A percentile compares a stretch with the other conserved stretches of the same genome.
phyloP scores from a whole-genome alignment of 2,113 vertebrate genomes.

The Stigmatopora nigra region DNA sequence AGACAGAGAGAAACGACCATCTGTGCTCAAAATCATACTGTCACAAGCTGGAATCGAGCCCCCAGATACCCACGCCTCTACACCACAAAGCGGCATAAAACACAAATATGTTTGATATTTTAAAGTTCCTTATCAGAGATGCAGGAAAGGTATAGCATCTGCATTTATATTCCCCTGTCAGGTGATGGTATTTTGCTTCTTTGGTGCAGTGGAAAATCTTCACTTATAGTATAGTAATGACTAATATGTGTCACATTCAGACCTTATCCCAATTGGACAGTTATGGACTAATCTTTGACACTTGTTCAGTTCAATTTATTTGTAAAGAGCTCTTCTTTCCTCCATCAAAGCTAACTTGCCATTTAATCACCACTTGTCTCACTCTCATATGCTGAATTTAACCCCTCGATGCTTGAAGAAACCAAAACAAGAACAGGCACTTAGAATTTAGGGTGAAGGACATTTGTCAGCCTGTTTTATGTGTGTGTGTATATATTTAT shows the following conservation, averaged over 20 bases:
- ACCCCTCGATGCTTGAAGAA: conserved; percentile 62
- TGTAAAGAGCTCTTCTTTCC: conserved; percentile 13
- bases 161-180: conserved; percentile 7
- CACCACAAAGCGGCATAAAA: too few species aligned
- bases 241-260: conserved; percentile 25
- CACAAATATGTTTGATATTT: background rate
- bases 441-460: conserved; percentile 15
- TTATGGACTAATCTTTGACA: conserved; percentile 26
- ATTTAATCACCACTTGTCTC: conserved; percentile 39
- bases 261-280: conserved; percentile 11
- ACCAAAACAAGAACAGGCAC: conserved; percentile 75
- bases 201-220: conserved; percentile 8
- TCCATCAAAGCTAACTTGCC: conserved; percentile 9
- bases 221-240: conserved; percentile 18
- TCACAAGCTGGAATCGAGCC: too few species aligned
- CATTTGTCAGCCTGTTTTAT: background rate
- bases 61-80: too few species aligned
- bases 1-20: too few species aligned
- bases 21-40: too few species aligned
- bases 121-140: background rate
- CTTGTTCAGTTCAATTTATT: conserved; percentile 16
- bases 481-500: too few species aligned
- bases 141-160: background rate
- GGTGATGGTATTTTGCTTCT: conserved; percentile 11
- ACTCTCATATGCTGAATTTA: conserved; percentile 61